A percentile compares a stretch with the other conserved stretches of the same genome.
Conservation (phyloP, 2,113 vertebrate genomes). For the Eubucco bourcierii region DNA sequence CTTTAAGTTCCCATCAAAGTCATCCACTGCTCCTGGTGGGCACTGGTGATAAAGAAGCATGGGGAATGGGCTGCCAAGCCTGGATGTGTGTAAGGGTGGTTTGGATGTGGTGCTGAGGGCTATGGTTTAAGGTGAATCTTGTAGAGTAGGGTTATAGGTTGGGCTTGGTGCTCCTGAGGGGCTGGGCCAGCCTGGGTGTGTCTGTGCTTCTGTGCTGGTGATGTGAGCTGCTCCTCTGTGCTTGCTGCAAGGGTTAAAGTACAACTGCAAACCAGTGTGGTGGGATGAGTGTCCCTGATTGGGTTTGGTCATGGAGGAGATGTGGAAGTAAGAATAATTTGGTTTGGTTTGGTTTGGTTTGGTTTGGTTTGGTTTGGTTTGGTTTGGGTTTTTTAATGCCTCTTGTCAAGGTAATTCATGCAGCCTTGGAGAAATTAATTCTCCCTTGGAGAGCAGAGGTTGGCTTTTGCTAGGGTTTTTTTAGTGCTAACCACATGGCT, state of each 20-base stretch:
- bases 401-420: not conserved
- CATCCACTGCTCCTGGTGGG: not conserved
- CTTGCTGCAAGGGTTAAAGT: not conserved
- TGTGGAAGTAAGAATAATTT: not conserved
- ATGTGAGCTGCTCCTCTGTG: not conserved
- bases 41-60: not conserved
- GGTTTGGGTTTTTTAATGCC: not conserved
- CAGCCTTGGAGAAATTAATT: no score
- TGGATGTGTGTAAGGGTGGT: no score
- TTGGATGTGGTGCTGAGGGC: no score
- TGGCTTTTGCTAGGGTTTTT: not conserved
- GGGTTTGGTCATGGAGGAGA: not conserved
- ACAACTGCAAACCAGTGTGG: not conserved
- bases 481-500: not conserved
- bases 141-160: no score
- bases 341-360: not conserved
- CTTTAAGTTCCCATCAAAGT: constrained; percentile 50
- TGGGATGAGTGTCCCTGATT: not conserved
- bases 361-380: not conserved
- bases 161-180: no score
- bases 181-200: no score
- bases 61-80: no score
- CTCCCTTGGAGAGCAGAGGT: not conserved
- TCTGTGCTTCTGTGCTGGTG: not conserved
- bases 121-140: no score